A percentile compares a stretch with the other conserved stretches of the same genome.
These are phyloP conservation scores for Thamnophis elegans DNA, from an alignment of 2,797 vertebrate genomes.

Conservation along the genomic window DNA sequence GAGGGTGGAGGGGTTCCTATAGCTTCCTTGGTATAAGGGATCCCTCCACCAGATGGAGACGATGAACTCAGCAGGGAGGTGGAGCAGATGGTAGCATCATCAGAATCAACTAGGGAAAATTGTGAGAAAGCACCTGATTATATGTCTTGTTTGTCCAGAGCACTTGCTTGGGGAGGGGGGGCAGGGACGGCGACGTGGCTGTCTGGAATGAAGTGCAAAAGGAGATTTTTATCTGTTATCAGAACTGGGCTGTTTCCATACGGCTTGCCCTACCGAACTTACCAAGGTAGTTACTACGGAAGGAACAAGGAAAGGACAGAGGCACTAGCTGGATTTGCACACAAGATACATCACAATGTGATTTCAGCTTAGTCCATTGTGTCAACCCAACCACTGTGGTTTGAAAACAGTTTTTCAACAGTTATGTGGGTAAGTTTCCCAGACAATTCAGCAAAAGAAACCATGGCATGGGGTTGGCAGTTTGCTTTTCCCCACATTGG, in stretches of 20 bases:
- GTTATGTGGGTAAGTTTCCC: not conserved
- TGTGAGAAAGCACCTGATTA: not conserved
- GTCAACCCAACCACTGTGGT: not conserved
- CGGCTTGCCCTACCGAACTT: not conserved
- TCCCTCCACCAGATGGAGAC: constrained; percentile 65
- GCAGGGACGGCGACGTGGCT: not conserved
- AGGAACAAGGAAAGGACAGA: not conserved
- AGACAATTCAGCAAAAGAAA: not conserved
- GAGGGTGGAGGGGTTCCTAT: constrained; percentile 90
- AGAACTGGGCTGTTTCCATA: not conserved
- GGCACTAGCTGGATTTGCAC: not conserved
- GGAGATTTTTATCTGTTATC: not conserved
- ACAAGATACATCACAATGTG: not conserved
- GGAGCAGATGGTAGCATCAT: constrained; percentile 81
- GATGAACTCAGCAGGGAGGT: constrained; percentile 76
- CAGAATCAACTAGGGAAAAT: constrained; percentile 81
- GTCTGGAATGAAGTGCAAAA: not conserved
- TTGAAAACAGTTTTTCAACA: not conserved
- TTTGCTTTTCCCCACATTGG: not conserved
- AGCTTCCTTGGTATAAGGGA: constrained; percentile 80
- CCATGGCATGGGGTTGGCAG: not conserved
- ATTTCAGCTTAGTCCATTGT: not conserved
- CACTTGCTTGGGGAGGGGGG: not conserved
- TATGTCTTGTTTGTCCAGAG: not conserved
- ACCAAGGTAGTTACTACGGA: not conserved